Evolutionary conservation across 2,113 vertebrate genomes (phyloP), one percentile per base, ranked within the genome.

Genomic region (Barnardius zonarius): DNA sequence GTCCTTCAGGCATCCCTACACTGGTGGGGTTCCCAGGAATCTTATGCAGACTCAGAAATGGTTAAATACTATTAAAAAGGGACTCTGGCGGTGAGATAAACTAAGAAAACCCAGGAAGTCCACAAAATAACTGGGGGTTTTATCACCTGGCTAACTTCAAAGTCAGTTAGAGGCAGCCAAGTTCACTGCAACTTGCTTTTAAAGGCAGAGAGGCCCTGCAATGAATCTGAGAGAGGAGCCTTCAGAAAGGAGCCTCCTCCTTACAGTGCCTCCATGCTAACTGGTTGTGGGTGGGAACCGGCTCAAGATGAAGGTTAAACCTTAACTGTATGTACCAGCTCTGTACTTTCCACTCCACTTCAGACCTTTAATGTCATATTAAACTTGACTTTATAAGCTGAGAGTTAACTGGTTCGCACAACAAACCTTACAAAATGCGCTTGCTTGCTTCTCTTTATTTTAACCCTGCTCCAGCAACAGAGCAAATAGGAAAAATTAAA

Each of bases 311-410:
- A 57, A 84, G 44, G 57, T 57, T 85, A 91, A 91, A 72, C 66
- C 86, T 92, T 76, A 92, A 92, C 55, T 66, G 55, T 46, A 16
- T 7, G 37, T 77, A 82, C 62, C 28, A 11, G 59, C 44, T 85
- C 82, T 44, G 63, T 78, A 89, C 73, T 89, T 96, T 84, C 86
- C 74, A 93, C 88, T 88, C 48, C 73, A 28, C 51, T 90, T 86
- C 72, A 83, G 77, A 84, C 44, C 51, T 93, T 82, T 73, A 86
- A 57, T 23, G 18, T 73, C 63, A 49, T 15, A 75, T 49, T 85
- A 30, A 90, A 88, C 72, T 6, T 6, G 5, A 86, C 39, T 80
- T 48, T 55, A 9, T 55, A 94, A 77, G 33, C 5, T 4, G 35
- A 83, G 55, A 5, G 3, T 77, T 86, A 92, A 95, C 15, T 51